Evolutionary conservation across 2,113 vertebrate species (phyloP).

Genomic region (Sardina pilchardus): DNA sequence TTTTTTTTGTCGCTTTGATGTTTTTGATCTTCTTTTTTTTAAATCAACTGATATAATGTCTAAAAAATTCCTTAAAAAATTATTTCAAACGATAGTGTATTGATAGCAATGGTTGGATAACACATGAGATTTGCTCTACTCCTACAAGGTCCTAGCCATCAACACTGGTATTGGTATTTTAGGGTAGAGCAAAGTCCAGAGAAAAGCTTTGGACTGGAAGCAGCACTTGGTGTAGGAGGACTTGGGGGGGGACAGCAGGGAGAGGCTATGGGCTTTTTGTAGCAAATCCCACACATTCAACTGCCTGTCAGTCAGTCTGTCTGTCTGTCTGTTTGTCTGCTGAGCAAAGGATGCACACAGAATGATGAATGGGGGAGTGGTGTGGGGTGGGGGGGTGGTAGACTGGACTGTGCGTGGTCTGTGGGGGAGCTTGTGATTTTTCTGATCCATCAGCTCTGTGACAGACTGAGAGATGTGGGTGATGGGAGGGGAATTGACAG

Average conservation of each 20-base stretch:
- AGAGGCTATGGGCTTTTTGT: constrained; percentile 46
- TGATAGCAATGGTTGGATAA: constrained; percentile 63
- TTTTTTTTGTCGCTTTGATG: constrained; percentile 61
- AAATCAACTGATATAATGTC: neutral
- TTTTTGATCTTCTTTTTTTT: constrained; percentile 25
- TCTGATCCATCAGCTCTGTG: neutral
- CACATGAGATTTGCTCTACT: neutral
- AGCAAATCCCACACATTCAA: neutral
- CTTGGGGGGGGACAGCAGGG: constrained; percentile 60
- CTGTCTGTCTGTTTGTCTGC: constrained; percentile 38
- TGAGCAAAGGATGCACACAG: neutral
- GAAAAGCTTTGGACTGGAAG: constrained; percentile 58
- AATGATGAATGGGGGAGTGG: neutral
- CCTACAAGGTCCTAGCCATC: constrained; percentile 3
- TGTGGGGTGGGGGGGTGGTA: neutral
- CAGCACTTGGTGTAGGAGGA: constrained; percentile 44
- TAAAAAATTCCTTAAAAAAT: constrained; percentile 33
- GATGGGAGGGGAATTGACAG: neutral
- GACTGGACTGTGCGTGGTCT: neutral
- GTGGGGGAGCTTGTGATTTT: neutral
- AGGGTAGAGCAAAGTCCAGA: constrained; percentile 35
- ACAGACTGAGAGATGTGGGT: neutral
- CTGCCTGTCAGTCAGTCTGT: constrained; percentile 25
- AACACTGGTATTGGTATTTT: neutral
- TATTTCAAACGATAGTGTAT: constrained; percentile 44